Evolutionary conservation across 2,797 vertebrate species (phyloP).

Genomic region (Eleutherodactylus coqui): DNA sequence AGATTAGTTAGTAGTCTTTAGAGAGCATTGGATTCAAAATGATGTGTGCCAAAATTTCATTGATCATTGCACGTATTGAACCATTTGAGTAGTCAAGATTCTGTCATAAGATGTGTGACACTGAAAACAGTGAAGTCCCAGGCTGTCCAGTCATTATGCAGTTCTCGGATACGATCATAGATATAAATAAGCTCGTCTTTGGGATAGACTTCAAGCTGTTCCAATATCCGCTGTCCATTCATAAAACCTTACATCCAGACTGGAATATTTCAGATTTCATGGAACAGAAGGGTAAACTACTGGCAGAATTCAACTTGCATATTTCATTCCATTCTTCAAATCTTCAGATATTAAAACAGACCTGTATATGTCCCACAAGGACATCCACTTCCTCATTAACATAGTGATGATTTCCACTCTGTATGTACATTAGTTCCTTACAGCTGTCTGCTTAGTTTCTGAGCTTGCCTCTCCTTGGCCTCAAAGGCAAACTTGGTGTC

Average conservation of each 20-base stretch:
- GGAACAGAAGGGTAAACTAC: background rate
- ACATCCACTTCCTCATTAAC: background rate
- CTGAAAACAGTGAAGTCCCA: background rate
- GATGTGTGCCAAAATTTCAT: background rate
- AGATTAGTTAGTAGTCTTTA: background rate
- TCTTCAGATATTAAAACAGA: background rate
- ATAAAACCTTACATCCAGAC: background rate
- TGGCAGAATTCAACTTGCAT: background rate
- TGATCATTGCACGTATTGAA: background rate
- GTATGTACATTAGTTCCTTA: slow-evolving; percentile 57
- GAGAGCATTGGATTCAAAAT: background rate
- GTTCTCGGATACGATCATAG: background rate
- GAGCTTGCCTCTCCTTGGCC: slow-evolving; percentile 85
- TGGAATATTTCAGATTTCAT: background rate
- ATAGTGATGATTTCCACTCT: background rate
- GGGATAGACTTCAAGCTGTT: background rate
- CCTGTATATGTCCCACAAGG: background rate
- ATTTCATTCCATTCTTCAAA: background rate
- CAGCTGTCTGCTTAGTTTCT: slow-evolving; percentile 86
- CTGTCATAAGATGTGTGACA: background rate
- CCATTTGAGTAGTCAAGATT: background rate
- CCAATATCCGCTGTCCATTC: background rate
- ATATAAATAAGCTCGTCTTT: background rate
- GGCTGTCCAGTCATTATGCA: background rate
- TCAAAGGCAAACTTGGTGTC: slow-evolving; percentile 85